A percentile compares a stretch with the other conserved stretches of the same genome.
Evolutionary conservation across 2,113 vertebrate genomes (phyloP).

Genomic region (Catharus bicknelli): DNA sequence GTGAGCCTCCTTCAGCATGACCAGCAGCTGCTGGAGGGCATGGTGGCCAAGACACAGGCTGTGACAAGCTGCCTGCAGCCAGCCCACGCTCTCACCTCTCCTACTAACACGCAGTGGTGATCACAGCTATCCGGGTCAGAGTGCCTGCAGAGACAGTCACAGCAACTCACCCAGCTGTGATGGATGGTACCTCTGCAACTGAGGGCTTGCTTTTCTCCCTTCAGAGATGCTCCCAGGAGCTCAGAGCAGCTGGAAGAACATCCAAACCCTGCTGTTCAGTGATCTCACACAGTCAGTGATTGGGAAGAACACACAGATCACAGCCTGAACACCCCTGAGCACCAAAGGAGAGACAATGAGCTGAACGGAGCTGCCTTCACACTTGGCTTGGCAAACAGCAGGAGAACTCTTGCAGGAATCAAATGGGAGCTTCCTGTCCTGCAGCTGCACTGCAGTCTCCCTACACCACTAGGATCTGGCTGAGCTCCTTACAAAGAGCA

Average conservation of each 20-base stretch:
- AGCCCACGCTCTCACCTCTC: not conserved
- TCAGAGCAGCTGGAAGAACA: not conserved
- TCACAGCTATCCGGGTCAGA: not conserved
- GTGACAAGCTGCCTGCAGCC: not conserved
- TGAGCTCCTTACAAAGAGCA: not conserved
- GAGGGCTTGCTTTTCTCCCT: not conserved
- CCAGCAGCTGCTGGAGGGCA: not conserved
- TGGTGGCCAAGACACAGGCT: not conserved
- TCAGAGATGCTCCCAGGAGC: not conserved
- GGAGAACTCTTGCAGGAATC: not conserved
- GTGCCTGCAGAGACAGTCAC: not conserved
- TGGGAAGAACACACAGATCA: not conserved
- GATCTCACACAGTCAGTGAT: not conserved
- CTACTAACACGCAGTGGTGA: not conserved
- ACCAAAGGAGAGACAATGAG: not conserved
- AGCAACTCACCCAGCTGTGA: not conserved
- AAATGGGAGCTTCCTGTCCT: not conserved
- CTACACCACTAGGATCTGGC: not conserved
- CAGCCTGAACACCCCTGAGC: not conserved
- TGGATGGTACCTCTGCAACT: not conserved
- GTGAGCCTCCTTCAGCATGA: not conserved
- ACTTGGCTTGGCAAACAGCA: not conserved
- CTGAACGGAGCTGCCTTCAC: accelerated
- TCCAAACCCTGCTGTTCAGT: not conserved
- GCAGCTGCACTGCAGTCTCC: not conserved